Evolutionary conservation across 2,888 invertebrate genomes (phyloP).

Genomic region (Oxycera nigricornis): DNA sequence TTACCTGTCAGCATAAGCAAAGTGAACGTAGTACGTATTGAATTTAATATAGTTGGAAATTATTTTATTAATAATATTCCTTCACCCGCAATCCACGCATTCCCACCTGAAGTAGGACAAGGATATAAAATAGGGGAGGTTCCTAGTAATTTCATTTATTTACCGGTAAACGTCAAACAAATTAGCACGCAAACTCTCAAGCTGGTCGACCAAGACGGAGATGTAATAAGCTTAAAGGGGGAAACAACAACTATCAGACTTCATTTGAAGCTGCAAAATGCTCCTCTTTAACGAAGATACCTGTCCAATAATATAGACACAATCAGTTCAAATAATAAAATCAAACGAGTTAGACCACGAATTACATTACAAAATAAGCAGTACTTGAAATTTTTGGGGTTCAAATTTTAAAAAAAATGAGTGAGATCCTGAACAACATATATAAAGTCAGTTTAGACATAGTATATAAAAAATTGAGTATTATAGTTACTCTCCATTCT

Average conservation of each 20-base stretch:
- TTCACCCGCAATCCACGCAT: background rate
- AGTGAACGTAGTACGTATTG: too few species aligned
- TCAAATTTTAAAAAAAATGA: too few species aligned
- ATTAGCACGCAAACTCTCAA: background rate
- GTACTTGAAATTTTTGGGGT: background rate
- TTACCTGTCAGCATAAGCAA: too few species aligned
- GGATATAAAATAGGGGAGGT: background rate
- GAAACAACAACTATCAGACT: too few species aligned
- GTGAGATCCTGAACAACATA: background rate
- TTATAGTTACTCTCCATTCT: background rate
- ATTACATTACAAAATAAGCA: background rate
- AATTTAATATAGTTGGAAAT: too few species aligned
- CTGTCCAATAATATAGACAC: too few species aligned
- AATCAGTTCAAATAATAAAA: background rate
- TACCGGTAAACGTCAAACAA: background rate
- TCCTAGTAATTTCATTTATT: background rate
- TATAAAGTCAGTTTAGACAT: background rate
- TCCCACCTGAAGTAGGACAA: background rate
- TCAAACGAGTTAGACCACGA: background rate
- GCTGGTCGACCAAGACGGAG: background rate
- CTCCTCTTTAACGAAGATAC: too few species aligned
- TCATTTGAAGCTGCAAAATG: too few species aligned
- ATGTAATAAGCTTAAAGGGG: too few species aligned
- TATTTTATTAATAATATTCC: too few species aligned
- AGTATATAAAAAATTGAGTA: background rate